Percentiles rank a stretch among this genome's conserved stretches.
Conservation (phyloP, 2,797 vertebrate genomes). For the Alosa sapidissima region DNA sequence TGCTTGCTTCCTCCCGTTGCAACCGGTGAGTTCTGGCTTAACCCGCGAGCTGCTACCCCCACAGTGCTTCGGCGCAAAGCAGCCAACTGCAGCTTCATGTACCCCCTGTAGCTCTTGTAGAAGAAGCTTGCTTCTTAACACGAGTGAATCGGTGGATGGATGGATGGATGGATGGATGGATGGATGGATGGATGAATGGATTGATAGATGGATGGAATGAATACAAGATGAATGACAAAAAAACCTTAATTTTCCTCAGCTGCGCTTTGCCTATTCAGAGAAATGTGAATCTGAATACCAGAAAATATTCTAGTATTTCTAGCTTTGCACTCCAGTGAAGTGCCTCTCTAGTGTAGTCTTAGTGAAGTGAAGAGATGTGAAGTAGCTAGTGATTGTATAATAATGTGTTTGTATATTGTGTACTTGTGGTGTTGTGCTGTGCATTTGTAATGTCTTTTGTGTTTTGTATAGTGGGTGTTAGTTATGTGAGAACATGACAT, state of each 20-base stretch:
- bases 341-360: not conserved
- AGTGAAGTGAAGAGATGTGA: not conserved
- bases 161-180: not conserved
- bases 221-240: not conserved
- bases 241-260: not conserved
- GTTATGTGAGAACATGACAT: not conserved
- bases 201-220: not conserved
- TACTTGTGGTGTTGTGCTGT: slow-evolving; percentile 33
- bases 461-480: not conserved
- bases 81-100: slow-evolving; percentile 61
- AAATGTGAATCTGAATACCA: no score
- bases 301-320: not conserved
- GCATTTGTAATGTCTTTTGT: slow-evolving; percentile 14
- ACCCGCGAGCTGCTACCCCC: slow-evolving; percentile 70
- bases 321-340: not conserved
- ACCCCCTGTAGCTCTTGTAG: slow-evolving; percentile 33
- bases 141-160: not conserved
- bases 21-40: slow-evolving; percentile 91
- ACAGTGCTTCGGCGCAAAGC: slow-evolving; percentile 73
- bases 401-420: slow-evolving; percentile 51
- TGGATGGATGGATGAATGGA: not conserved
- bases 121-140: not conserved
- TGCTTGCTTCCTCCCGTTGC: slow-evolving; percentile 91
- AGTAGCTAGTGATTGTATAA: slow-evolving; percentile 15
- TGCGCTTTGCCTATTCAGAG: not conserved